phyloP scores from a whole-genome alignment of 2,888 invertebrate species.

The Nymphalis urticae region DNA sequence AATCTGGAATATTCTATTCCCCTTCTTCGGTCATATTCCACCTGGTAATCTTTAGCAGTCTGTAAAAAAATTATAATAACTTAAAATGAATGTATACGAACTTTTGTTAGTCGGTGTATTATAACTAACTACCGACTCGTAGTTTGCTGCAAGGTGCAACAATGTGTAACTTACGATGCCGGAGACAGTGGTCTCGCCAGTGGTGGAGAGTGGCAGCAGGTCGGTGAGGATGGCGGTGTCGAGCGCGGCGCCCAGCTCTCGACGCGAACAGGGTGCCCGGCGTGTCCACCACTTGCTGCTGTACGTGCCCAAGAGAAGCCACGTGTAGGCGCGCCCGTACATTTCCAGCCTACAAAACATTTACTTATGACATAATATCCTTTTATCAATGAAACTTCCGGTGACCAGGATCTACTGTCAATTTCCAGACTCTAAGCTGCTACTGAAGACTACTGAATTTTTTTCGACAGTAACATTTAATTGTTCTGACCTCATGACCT shows the following conservation, averaged over 20 bases:
- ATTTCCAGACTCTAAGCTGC: too few relatives aligned
- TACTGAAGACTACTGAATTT: too few relatives aligned
- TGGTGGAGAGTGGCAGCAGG: slow-evolving; percentile 91
- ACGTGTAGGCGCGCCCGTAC: slow-evolving; percentile 96
- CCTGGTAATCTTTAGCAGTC: slow-evolving; percentile 94
- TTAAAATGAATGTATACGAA: neutral
- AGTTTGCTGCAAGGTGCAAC: too few relatives aligned
- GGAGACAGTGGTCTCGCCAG: slow-evolving; percentile 92
- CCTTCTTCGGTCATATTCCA: slow-evolving; percentile 90
- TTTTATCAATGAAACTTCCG: too few relatives aligned
- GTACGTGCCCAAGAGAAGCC: slow-evolving; percentile 96
- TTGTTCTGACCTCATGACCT: too few relatives aligned
- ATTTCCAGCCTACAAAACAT: slow-evolving; percentile 84
- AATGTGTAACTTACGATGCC: slow-evolving; percentile 87
- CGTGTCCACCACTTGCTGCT: slow-evolving; percentile 88
- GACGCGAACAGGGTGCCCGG: slow-evolving; percentile 85
- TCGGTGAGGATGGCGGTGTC: slow-evolving; percentile 95
- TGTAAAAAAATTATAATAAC: slow-evolving; percentile 57
- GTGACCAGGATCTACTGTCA: too few relatives aligned
- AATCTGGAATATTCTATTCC: slow-evolving; percentile 94
- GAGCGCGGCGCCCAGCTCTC: slow-evolving; percentile 88
- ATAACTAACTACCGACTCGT: too few relatives aligned
- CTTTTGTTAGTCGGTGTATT: too few relatives aligned
- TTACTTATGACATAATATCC: too few relatives aligned
- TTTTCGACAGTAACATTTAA: too few relatives aligned